phyloP scores from a whole-genome alignment of 2,113 vertebrate species.

The Hemiscyllium ocellatum region DNA sequence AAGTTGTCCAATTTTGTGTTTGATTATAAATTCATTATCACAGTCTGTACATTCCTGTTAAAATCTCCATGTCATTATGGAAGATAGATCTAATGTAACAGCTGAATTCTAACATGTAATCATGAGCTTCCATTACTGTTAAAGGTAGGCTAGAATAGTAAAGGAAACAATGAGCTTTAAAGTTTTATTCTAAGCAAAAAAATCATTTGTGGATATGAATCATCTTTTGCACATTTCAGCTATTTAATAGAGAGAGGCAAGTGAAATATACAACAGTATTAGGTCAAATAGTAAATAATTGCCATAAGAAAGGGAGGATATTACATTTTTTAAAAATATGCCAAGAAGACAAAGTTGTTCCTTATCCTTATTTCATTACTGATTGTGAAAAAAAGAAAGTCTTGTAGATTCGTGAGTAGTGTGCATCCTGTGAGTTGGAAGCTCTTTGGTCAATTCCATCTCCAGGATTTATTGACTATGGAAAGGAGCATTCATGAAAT shows the following conservation, averaged over 20 bases:
- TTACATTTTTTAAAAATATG: background rate
- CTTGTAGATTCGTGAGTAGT: too few relatives aligned
- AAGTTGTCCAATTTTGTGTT: too few relatives aligned
- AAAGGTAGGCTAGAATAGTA: background rate
- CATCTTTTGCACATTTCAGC: background rate
- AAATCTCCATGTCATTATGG: background rate
- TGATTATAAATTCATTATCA: background rate
- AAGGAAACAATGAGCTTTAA: background rate
- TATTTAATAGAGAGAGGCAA: background rate
- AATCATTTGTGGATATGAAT: background rate
- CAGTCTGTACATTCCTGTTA: background rate
- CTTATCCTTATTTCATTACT: background rate
- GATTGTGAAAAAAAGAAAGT: background rate
- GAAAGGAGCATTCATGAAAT: too few relatives aligned
- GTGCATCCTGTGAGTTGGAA: too few relatives aligned
- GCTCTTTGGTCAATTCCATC: too few relatives aligned
- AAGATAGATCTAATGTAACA: background rate
- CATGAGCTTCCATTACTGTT: background rate
- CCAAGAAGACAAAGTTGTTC: background rate
- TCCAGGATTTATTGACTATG: too few relatives aligned
- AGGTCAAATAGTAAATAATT: background rate
- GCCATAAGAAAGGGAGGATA: background rate
- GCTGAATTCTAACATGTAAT: background rate
- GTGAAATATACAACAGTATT: background rate
- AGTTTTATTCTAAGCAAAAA: background rate